A percentile compares a stretch with the other conserved stretches of the same genome.
Conservation (phyloP, 2,113 vertebrate genomes). For the Lepisosteus oculatus region DNA sequence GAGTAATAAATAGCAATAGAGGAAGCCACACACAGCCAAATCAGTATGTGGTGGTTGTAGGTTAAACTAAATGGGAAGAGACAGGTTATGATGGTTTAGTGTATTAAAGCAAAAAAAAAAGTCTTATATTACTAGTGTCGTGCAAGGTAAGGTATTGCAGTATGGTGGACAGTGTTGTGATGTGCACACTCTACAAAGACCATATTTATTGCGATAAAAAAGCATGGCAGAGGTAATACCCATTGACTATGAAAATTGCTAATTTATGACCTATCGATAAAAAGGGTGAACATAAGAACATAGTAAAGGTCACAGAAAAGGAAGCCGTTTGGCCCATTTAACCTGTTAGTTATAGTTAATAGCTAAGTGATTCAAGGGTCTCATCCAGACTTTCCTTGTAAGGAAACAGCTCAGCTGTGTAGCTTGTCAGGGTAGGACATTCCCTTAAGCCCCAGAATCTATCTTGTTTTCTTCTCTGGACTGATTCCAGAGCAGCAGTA, state of each 20-base stretch:
- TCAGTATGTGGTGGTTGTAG: slow-evolving; percentile 81
- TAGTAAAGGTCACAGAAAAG: too few relatives aligned
- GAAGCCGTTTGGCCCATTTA: too few relatives aligned
- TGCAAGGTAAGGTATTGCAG: slow-evolving; percentile 65
- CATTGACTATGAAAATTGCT: slow-evolving; percentile 4
- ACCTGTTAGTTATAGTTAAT: too few relatives aligned
- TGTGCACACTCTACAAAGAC: slow-evolving; percentile 70
- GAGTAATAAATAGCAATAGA: slow-evolving; percentile 88
- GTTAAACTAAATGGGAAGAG: slow-evolving; percentile 85
- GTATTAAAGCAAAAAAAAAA: slow-evolving; percentile 78
- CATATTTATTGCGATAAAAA: slow-evolving; percentile 29
- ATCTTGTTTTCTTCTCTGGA: too few relatives aligned
- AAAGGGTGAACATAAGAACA: too few relatives aligned
- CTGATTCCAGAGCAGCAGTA: too few relatives aligned
- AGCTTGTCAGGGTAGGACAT: too few relatives aligned
- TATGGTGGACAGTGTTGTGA: slow-evolving; percentile 66
- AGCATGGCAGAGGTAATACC: slow-evolving; percentile 21
- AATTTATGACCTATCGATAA: slow-evolving; percentile 28
- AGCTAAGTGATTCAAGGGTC: too few relatives aligned
- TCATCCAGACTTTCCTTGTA: too few relatives aligned
- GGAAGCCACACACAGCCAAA: slow-evolving; percentile 82
- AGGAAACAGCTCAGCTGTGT: too few relatives aligned
- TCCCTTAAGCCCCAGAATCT: too few relatives aligned
- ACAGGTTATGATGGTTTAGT: slow-evolving; percentile 89
- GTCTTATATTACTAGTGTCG: slow-evolving; percentile 83